These are phyloP conservation scores for Sialia sialis DNA, from an alignment of 2,113 vertebrate species.

Conservation along the genomic window DNA sequence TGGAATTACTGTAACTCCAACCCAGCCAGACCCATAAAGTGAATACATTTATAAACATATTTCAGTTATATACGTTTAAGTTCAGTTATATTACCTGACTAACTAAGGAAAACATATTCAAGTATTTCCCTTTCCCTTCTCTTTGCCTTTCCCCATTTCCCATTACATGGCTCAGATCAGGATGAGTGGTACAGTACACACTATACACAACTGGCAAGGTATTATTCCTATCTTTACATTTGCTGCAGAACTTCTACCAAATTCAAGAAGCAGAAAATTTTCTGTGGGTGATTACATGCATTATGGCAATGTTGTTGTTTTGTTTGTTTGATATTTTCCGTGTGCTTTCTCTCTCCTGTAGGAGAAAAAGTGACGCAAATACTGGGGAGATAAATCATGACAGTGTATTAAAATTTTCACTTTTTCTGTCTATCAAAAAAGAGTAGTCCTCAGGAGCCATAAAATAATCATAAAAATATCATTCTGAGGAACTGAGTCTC, in stretches of 20 bases:
- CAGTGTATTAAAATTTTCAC: neutral
- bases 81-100: neutral
- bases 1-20: too few relatives aligned
- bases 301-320: neutral
- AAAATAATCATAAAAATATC: neutral
- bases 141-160: neutral
- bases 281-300: neutral
- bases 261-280: neutral
- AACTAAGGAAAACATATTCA: neutral
- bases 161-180: neutral
- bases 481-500: neutral
- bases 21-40: rapidly evolving
- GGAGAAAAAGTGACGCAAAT: neutral
- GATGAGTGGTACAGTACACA: rapidly evolving
- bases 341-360: neutral
- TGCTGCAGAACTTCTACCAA: neutral
- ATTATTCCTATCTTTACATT: neutral
- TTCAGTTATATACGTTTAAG: neutral
- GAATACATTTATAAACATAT: neutral
- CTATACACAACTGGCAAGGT: neutral
- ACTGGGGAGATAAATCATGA: neutral
- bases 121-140: neutral
- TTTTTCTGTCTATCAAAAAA: neutral
- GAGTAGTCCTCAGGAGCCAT: neutral
- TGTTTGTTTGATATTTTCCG: neutral